Evolutionary conservation across 2,888 invertebrate species (phyloP).

Genomic region (Proisotoma minuta): DNA sequence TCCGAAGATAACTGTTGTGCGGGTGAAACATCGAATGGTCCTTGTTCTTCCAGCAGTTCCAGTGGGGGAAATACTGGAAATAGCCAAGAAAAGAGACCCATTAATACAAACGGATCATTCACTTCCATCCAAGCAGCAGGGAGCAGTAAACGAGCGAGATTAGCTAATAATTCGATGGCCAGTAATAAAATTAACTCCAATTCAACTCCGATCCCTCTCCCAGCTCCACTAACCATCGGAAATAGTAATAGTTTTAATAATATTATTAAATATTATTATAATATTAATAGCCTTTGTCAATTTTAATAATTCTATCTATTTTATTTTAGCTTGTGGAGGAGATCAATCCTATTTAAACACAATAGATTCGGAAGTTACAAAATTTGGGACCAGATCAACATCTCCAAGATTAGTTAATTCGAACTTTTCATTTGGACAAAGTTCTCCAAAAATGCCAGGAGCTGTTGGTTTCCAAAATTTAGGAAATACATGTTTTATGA

Average conservation of each 20-base stretch:
- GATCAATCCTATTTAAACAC: slow-evolving; percentile 38
- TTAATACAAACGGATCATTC: too few species aligned
- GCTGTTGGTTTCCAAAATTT: slow-evolving; percentile 58
- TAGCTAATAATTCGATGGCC: too few species aligned
- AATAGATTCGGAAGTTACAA: slow-evolving; percentile 7
- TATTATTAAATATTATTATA: not conserved
- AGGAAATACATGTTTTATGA: slow-evolving; percentile 55
- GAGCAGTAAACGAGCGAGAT: too few species aligned
- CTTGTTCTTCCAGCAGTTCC: too few species aligned
- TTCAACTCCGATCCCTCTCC: slow-evolving; percentile 33
- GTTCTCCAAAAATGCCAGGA: slow-evolving; percentile 50
- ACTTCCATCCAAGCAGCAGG: too few species aligned
- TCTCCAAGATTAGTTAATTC: not conserved
- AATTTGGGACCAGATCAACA: not conserved
- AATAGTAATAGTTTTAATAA: not conserved
- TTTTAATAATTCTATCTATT: slow-evolving; percentile 3
- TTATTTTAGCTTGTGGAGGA: slow-evolving; percentile 39
- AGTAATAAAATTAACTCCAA: too few species aligned
- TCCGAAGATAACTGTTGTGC: too few species aligned
- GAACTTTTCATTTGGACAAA: not conserved
- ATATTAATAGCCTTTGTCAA: not conserved
- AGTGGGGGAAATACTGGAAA: too few species aligned
- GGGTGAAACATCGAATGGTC: too few species aligned
- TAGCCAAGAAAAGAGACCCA: too few species aligned
- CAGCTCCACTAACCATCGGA: slow-evolving; percentile 19